A percentile compares a stretch with the other conserved stretches of the same genome.
Evolutionary conservation across 2,113 vertebrate species (phyloP).

Genomic region (Copsychus sechellarum): DNA sequence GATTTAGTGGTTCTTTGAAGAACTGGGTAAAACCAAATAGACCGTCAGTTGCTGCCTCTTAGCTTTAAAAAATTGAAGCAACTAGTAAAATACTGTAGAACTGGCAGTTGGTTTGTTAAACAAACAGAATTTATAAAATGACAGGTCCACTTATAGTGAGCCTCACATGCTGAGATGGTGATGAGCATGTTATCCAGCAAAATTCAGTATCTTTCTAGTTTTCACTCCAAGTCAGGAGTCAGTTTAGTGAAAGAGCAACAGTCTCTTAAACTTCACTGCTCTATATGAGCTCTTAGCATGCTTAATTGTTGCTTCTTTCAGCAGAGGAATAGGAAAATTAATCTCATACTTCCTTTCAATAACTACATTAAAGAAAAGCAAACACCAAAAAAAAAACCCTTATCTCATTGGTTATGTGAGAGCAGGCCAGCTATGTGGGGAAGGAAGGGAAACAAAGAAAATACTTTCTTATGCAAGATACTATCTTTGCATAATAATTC

Average conservation of each 20-base stretch:
- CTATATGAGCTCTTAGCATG: neutral
- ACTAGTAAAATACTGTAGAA: neutral
- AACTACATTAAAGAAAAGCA: neutral
- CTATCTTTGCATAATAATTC: neutral
- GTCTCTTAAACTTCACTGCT: neutral
- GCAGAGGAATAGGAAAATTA: neutral
- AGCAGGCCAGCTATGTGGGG: neutral
- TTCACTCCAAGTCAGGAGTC: neutral
- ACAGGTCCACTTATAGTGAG: fast-evolving
- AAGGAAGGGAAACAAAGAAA: neutral
- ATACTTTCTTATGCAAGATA: neutral
- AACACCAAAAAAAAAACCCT: fast-evolving
- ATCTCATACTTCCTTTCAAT: neutral
- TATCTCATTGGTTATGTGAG: neutral
- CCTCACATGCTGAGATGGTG: neutral
- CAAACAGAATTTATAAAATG: neutral
- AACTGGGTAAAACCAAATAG: neutral
- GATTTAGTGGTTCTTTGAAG: neutral
- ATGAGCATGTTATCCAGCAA: fast-evolving
- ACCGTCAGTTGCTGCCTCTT: neutral
- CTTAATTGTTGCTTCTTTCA: neutral
- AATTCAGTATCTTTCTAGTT: neutral
- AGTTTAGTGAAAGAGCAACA: neutral
- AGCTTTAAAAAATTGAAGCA: neutral
- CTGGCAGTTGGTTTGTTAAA: neutral